Percentiles rank a stretch among this genome's conserved stretches.
phyloP scores from a whole-genome alignment of 2,888 invertebrate genomes.

The Cybosia mesomella region DNA sequence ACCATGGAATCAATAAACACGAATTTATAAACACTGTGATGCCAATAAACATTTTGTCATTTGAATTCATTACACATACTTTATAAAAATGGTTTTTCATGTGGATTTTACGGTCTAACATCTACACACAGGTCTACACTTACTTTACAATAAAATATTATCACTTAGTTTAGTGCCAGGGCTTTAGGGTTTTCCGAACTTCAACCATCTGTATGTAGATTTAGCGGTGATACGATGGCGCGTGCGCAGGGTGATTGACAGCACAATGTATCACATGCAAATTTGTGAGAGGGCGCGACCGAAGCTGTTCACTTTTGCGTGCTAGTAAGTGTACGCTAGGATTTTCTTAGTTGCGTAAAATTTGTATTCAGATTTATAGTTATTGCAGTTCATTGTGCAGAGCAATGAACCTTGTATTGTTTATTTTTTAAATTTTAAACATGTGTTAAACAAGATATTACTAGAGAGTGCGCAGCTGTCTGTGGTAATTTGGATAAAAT shows the following conservation, averaged over 20 bases:
- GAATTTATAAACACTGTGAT: neutral
- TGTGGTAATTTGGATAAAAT: too few species aligned
- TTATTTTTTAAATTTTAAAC: slow-evolving; percentile 2
- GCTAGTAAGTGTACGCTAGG: slow-evolving; percentile 41
- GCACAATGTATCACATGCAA: slow-evolving; percentile 78
- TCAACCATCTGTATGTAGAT: slow-evolving; percentile 68
- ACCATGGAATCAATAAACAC: neutral
- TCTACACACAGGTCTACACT: slow-evolving; percentile 6
- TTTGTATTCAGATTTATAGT: slow-evolving; percentile 42
- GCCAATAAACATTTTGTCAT: slow-evolving; percentile 16
- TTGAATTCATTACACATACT: slow-evolving; percentile 17
- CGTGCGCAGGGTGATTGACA: slow-evolving; percentile 75
- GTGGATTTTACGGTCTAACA: slow-evolving; percentile 17
- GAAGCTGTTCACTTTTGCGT: slow-evolving; percentile 45
- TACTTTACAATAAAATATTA: slow-evolving; percentile 51
- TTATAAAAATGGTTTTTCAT: slow-evolving; percentile 14
- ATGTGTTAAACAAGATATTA: neutral
- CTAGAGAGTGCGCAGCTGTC: neutral
- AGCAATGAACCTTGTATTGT: slow-evolving; percentile 19
- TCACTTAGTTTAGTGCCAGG: slow-evolving; percentile 55
- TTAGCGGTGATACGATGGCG: slow-evolving; percentile 63
- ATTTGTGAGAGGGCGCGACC: slow-evolving; percentile 62
- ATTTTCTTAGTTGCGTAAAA: slow-evolving; percentile 38
- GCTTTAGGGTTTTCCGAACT: slow-evolving; percentile 67
- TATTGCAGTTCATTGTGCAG: slow-evolving; percentile 38